Evolutionary conservation across 2,888 invertebrate genomes (phyloP), one percentile per base, ranked within the genome.

Genomic region (Phengaris alcon): DNA sequence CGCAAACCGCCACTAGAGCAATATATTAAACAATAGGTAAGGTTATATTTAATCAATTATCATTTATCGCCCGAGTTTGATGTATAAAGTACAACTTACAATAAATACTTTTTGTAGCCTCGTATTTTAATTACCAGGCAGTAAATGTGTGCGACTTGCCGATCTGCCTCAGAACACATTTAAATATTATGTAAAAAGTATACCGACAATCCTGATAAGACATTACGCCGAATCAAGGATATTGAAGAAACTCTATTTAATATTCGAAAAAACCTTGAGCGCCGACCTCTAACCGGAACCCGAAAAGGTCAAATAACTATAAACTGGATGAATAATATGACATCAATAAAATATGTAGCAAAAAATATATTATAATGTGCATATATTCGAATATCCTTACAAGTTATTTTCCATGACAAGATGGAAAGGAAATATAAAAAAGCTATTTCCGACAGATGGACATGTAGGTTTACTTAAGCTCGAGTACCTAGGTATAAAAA

Each of bases 251-350:
- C 79, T 78, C 80, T 77, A 80, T 76, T 78, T 80, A 74, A 76
- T 59, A 77, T 77, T 79, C 74, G 55, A 73, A 77, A 75, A 76
- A 78, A 78, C 80, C 79, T 80, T 77, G 79, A 78, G 59, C 76
- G 44, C 74, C 55, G 77, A 79, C 79, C 80, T 80, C 77, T 76
- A 80, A 78, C 79, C 80, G 80, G 80, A 80, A 79, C 77, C 74
- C 35, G 35, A 77, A 79, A 80, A 80, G 80, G 80, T 80, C 80
- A 78, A 72, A 55, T 75, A 73, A 48, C 76, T 72, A 73, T 51
- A 74, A 72, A 72, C 72, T 72, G 72, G 72, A 72, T 54, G 52
- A 72, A 52, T 52, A 72, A 57, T 68, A 77, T 74, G 78, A 73
- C 72, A 75, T 64, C 75, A 76, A 78, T 76, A 72, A 72, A 72